Percentiles rank a stretch among this genome's conserved stretches.
Conservation (phyloP, 2,797 vertebrate species). For the Gymnoscopelus microlampas region DNA sequence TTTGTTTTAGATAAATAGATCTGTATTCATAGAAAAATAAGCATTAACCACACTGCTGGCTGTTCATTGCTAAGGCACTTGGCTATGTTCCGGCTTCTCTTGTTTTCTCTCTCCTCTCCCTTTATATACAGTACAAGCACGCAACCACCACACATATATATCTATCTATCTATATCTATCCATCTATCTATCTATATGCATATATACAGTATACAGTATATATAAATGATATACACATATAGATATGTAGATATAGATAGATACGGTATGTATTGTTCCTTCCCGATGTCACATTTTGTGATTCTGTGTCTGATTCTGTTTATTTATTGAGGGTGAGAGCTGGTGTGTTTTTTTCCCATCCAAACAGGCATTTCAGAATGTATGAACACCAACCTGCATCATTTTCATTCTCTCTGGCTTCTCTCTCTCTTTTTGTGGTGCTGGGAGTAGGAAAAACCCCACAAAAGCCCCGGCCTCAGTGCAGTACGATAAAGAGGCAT, state of each 20-base stretch:
- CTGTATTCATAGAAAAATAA: slow-evolving; percentile 88
- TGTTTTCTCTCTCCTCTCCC: slow-evolving; percentile 35
- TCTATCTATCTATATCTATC: slow-evolving; percentile 22
- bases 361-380: slow-evolving; percentile 46
- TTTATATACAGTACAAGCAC: neutral
- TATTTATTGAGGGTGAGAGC: slow-evolving; percentile 38
- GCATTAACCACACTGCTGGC: slow-evolving; percentile 86
- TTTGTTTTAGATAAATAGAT: slow-evolving; percentile 88
- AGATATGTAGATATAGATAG: too few relatives aligned
- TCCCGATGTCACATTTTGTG: slow-evolving; percentile 42
- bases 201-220: too few relatives aligned
- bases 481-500: slow-evolving; percentile 43
- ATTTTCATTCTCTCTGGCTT: slow-evolving; percentile 22
- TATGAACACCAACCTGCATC: slow-evolving; percentile 50
- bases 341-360: slow-evolving; percentile 45
- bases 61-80: slow-evolving; percentile 87
- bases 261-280: slow-evolving; percentile 7
- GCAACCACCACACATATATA: too few relatives aligned
- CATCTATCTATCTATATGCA: neutral
- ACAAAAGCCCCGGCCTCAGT: slow-evolving; percentile 34
- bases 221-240: too few relatives aligned
- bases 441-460: slow-evolving; percentile 42
- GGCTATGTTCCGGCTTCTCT: slow-evolving; percentile 65
- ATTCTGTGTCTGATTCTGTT: slow-evolving; percentile 62
- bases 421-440: slow-evolving; percentile 40